Conservation (phyloP, 1,140 invertebrate genomes). For the Polyergus mexicanus region DNA sequence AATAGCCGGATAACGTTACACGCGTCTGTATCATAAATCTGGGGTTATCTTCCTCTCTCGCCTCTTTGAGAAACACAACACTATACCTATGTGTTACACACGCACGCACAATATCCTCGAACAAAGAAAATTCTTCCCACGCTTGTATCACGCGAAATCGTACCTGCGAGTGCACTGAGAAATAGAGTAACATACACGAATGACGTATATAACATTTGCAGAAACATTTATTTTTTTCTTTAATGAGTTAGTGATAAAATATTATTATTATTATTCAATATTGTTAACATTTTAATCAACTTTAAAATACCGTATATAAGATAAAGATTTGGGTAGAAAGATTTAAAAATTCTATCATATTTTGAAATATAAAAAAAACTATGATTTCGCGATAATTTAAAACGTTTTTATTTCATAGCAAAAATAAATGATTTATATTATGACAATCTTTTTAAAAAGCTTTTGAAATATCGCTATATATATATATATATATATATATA, state of each 20-base stretch:
- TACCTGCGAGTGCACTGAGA: not conserved
- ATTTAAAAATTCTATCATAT: not conserved
- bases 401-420: too few relatives aligned
- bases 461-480: too few relatives aligned
- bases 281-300: not conserved
- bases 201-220: not conserved
- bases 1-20: constrained; percentile 43
- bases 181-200: not conserved
- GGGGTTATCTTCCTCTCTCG: constrained; percentile 1
- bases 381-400: not conserved
- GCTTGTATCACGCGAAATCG: constrained; percentile 29
- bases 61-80: constrained; percentile 17
- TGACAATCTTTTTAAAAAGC: too few relatives aligned
- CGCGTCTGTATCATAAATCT: constrained; percentile 16
- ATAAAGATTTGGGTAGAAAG: not conserved
- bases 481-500: too few relatives aligned
- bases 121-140: constrained; percentile 75
- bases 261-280: not conserved
- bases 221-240: constrained; percentile 11
- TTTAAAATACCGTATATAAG: not conserved
- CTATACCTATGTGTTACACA: not conserved
- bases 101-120: not conserved
- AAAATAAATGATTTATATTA: too few relatives aligned
- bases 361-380: not conserved
- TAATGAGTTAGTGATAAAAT: not conserved